A percentile compares a stretch with the other conserved stretches of the same genome.
phyloP scores from a whole-genome alignment of 1,140 invertebrate genomes.

The Chironomus tepperi region DNA sequence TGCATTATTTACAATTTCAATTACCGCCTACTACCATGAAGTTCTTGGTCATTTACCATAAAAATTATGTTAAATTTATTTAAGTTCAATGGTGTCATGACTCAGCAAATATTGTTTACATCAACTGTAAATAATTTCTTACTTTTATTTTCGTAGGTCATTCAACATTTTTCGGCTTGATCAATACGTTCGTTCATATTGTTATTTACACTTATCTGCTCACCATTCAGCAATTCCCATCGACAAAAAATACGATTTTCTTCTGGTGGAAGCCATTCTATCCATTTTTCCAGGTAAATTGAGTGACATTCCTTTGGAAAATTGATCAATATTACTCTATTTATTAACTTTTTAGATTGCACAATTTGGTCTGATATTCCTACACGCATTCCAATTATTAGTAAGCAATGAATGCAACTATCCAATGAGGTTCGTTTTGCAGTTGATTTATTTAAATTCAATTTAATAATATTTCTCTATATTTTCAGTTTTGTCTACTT shows the following conservation, averaged over 20 bases:
- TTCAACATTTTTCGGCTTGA: neutral
- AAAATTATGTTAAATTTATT: too few species aligned
- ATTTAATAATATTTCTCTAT: too few species aligned
- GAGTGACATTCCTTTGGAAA: too few species aligned
- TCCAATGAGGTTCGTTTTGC: neutral
- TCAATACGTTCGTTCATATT: conserved; percentile 13
- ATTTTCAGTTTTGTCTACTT: neutral
- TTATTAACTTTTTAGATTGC: neutral
- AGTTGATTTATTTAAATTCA: too few species aligned
- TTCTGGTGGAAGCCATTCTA: neutral
- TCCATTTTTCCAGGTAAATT: neutral
- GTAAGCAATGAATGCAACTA: conserved; percentile 5
- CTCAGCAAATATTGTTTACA: too few species aligned
- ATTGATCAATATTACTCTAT: too few species aligned
- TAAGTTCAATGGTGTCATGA: too few species aligned
- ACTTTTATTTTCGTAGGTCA: neutral
- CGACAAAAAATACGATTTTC: neutral
- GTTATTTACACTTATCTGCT: neutral
- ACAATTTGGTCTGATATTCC: neutral
- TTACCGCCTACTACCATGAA: neutral
- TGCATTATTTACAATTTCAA: neutral
- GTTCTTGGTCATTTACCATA: too few species aligned
- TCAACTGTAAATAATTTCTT: too few species aligned
- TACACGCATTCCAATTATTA: conserved; percentile 4
- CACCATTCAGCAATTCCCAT: neutral